Conservation (phyloP, 2,797 vertebrate species). For the Acipenser ruthenus region DNA sequence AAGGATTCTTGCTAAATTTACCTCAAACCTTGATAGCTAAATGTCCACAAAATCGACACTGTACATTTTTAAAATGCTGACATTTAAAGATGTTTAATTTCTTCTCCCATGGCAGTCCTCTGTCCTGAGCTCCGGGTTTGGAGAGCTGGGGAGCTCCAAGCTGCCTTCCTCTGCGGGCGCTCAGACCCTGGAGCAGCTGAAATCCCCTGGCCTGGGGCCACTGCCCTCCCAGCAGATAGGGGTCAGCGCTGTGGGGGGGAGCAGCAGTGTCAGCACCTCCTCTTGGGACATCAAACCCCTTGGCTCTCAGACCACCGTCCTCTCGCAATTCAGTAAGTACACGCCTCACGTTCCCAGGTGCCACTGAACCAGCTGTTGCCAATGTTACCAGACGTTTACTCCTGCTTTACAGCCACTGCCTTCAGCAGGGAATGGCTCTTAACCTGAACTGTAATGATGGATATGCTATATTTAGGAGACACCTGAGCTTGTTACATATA, state of each 20-base stretch:
- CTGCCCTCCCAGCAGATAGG: slow-evolving; percentile 58
- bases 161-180: slow-evolving; percentile 67
- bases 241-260: slow-evolving; percentile 3
- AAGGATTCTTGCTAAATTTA: too few species aligned
- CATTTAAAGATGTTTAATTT: not conserved
- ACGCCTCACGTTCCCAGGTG: too few species aligned
- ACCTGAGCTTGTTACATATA: too few species aligned
- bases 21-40: too few species aligned
- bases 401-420: too few species aligned
- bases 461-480: too few species aligned
- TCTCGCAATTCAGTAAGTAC: slow-evolving; percentile 75
- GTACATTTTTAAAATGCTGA: too few species aligned
- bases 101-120: slow-evolving; percentile 60
- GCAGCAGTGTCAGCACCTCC: slow-evolving; percentile 46
- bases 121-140: slow-evolving; percentile 84
- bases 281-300: slow-evolving; percentile 81
- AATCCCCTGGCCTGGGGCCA: slow-evolving; percentile 73
- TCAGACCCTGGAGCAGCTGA: slow-evolving; percentile 83
- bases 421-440: too few species aligned
- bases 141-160: slow-evolving; percentile 78
- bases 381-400: too few species aligned
- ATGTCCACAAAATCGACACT: too few species aligned
- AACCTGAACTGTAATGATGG: too few species aligned
- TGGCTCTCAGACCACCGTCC: slow-evolving; percentile 59
- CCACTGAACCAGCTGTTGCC: too few species aligned